Percentiles rank a stretch among this genome's conserved stretches.
phyloP scores from a whole-genome alignment of 2,113 vertebrate genomes.

The Varanus salvator region DNA sequence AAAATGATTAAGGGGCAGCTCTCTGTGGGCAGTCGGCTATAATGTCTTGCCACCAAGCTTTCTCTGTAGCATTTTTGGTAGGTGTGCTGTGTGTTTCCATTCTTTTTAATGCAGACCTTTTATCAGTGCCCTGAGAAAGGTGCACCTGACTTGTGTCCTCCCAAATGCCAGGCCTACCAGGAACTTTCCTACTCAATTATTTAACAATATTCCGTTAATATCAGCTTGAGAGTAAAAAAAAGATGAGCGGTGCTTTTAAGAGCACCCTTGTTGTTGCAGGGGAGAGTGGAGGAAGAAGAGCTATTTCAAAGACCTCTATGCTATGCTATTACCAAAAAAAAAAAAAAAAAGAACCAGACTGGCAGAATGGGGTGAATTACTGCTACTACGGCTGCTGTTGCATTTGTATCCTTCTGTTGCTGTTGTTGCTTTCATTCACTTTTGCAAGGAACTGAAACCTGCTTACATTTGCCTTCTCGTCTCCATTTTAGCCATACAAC shows the following conservation, averaged over 20 bases:
- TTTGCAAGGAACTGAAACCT: too few relatives aligned
- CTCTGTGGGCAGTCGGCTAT: not conserved
- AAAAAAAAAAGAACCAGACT: not conserved
- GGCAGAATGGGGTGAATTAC: not conserved
- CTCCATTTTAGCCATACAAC: too few relatives aligned
- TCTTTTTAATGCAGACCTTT: conserved; percentile 41
- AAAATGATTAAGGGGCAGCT: conserved; percentile 2
- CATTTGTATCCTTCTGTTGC: too few relatives aligned
- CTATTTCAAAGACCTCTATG: not conserved
- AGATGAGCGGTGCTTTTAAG: not conserved
- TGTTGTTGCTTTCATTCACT: too few relatives aligned
- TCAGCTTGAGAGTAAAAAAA: conserved; percentile 5
- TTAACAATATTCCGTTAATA: conserved; percentile 44
- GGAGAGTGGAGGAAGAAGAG: not conserved
- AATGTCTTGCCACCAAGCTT: conserved; percentile 21
- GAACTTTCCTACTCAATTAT: conserved; percentile 35
- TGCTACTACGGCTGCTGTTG: not conserved
- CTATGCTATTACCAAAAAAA: not conserved
- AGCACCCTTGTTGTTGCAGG: not conserved
- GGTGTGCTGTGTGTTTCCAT: not conserved
- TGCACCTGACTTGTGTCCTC: not conserved
- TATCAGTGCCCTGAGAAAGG: not conserved
- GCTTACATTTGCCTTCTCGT: too few relatives aligned
- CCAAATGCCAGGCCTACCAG: conserved; percentile 15
- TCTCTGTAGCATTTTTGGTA: conserved; percentile 28